Percentiles rank a stretch among this genome's conserved stretches.
Evolutionary conservation across 2,797 vertebrate genomes (phyloP).

Genomic region (Hypotaenidia philippensis): DNA sequence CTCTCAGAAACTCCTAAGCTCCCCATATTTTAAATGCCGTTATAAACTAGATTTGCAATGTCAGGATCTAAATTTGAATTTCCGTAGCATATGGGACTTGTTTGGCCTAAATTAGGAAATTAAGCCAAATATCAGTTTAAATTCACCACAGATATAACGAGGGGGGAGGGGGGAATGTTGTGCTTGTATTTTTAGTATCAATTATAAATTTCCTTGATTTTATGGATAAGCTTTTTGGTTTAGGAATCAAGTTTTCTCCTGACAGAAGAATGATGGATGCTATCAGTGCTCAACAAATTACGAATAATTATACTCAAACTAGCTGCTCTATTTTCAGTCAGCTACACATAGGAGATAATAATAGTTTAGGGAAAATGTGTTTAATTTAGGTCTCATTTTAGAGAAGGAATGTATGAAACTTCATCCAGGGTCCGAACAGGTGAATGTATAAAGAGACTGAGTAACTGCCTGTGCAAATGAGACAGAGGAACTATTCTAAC

Average conservation of each 20-base stretch:
- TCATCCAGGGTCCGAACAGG: neutral
- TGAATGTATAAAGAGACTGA: neutral
- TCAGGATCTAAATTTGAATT: neutral
- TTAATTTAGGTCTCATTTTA: neutral
- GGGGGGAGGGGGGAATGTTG: neutral
- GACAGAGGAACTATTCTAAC: neutral
- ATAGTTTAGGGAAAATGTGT: neutral
- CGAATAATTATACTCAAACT: slow-evolving; percentile 18
- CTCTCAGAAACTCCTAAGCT: neutral
- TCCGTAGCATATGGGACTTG: neutral
- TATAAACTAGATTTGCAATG: neutral
- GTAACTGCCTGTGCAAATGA: neutral
- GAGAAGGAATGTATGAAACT: neutral
- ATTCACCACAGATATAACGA: neutral
- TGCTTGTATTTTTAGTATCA: neutral
- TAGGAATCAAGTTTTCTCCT: slow-evolving; percentile 20
- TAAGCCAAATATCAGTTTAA: neutral
- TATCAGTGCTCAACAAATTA: neutral
- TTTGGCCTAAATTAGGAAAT: slow-evolving; percentile 1
- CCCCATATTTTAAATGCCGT: neutral
- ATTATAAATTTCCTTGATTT: neutral
- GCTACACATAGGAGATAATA: neutral
- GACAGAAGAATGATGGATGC: slow-evolving; percentile 32
- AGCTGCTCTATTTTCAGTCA: neutral
- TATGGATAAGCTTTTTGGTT: neutral